These are phyloP conservation scores for Lordiphosa stackelbergi DNA, from an alignment of 1,140 invertebrate species.

Conservation along the genomic window DNA sequence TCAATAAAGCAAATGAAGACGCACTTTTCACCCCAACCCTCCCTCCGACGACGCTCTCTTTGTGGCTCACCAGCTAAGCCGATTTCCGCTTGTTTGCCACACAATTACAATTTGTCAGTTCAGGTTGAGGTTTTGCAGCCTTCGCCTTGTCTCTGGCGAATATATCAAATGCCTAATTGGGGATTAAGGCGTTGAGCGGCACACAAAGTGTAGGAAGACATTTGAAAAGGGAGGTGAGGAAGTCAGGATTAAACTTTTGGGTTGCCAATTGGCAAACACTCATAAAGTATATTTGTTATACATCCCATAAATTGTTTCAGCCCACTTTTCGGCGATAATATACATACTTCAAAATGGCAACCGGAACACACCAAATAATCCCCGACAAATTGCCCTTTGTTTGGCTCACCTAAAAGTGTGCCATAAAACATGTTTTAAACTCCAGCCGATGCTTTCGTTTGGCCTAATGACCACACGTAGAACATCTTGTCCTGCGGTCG, in stretches of 20 bases:
- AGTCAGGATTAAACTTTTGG: no score
- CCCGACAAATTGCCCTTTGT: constrained; percentile 1
- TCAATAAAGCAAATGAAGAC: constrained; percentile 54
- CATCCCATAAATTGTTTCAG: no score
- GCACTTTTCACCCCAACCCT: constrained; percentile 1
- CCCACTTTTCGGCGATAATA: no score
- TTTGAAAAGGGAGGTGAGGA: background rate
- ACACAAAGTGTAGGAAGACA: constrained; percentile 4
- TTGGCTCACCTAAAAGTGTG: constrained; percentile 7
- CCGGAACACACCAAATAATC: background rate
- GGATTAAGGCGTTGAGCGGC: constrained; percentile 46
- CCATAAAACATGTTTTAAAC: constrained; percentile 30
- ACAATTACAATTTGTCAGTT: constrained; percentile 73
- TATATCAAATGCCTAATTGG: constrained; percentile 62
- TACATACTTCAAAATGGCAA: no score
- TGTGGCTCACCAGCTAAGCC: constrained; percentile 48
- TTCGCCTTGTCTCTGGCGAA: constrained; percentile 20
- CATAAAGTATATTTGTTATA: no score
- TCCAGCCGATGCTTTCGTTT: background rate
- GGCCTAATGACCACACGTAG: constrained; percentile 67
- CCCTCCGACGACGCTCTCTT: constrained; percentile 16
- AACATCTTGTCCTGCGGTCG: constrained; percentile 67
- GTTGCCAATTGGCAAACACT: no score
- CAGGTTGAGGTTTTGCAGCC: constrained; percentile 30
- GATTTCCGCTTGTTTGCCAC: constrained; percentile 72